Evolutionary conservation across 2,888 invertebrate genomes (phyloP), one percentile per base, ranked within the genome.

Genomic region (Lasioglossum leucozonium): DNA sequence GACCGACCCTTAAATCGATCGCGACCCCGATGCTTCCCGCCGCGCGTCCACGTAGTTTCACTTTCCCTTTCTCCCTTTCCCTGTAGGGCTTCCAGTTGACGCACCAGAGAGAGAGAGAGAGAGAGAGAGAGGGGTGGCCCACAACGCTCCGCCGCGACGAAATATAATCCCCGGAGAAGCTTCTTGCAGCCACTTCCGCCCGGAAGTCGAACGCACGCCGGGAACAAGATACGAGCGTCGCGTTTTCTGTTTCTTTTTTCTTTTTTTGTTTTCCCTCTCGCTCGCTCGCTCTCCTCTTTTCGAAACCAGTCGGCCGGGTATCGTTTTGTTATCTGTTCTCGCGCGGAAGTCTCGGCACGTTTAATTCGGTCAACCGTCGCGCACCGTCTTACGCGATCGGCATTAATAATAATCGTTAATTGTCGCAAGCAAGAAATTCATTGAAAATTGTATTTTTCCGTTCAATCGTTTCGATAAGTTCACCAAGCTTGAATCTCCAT

Each of bases 131-230:
- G 82, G 79, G 37, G 37, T 18, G 44, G 51, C 47, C 44, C 69
- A 22, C 82, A 51, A 75, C 74, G 85, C 34, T 65, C 72, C 67
- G 37, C 79, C 75, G 47, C 76, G 76, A 77, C 87, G 89, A 89
- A 89, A 89, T 74, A 86, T 81, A 84, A 89, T 86, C 82, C 86
- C 77, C 26, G 73, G 87, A 78, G 77, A 82, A 86, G 81, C 88
- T 89, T 89, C 89, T 84, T 87, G 86, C 80, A 77, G 74, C 72
- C 73, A 75, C 78, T 87, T 86, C 86, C 83, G 83, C 42, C 74
- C 72, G 72, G 79, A 86, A 86, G 80, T 83, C 62, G 51, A 69
- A 80, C 79, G 72, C 65, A 34, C 51, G 26, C 65, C 77, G 40
- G 58, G 77, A 84, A 84, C 69, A n/a, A 42, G 84, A 83, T 73